Evolutionary conservation across 2,113 vertebrate genomes (phyloP).

Genomic region (Tor tambroides): DNA sequence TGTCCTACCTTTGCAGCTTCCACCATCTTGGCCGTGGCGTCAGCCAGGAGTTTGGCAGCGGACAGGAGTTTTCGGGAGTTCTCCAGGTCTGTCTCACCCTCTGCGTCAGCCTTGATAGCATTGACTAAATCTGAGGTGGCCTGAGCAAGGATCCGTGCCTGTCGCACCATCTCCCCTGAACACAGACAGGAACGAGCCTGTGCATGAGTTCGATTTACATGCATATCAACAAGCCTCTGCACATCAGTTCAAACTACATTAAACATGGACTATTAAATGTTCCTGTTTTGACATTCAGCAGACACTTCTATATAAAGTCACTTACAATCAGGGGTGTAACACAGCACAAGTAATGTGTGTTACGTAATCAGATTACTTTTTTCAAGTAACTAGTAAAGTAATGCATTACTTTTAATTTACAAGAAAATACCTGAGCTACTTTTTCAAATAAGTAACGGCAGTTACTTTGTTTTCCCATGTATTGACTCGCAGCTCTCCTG

Average conservation of each 20-base stretch:
- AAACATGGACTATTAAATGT: background rate
- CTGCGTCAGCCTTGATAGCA: conserved; percentile 95
- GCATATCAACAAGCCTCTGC: background rate
- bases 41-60: conserved; percentile 92
- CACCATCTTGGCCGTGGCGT: conserved; percentile 97
- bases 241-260: background rate
- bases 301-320: background rate
- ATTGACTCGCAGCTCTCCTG: too few relatives aligned
- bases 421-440: too few relatives aligned
- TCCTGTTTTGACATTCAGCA: background rate
- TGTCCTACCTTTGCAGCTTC: conserved; percentile 92
- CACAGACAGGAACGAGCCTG: background rate
- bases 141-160: conserved; percentile 95
- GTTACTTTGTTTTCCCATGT: too few relatives aligned
- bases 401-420: too few relatives aligned
- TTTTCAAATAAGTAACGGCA: too few relatives aligned
- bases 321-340: too few relatives aligned
- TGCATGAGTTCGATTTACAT: background rate
- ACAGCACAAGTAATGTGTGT: too few relatives aligned
- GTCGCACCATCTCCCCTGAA: conserved; percentile 95
- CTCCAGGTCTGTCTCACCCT: conserved; percentile 93
- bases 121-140: conserved; percentile 96
- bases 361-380: too few relatives aligned
- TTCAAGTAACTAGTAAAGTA: too few relatives aligned
- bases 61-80: conserved; percentile 96